Conservation (phyloP, 2,888 invertebrate genomes). For the Blera fallax region DNA sequence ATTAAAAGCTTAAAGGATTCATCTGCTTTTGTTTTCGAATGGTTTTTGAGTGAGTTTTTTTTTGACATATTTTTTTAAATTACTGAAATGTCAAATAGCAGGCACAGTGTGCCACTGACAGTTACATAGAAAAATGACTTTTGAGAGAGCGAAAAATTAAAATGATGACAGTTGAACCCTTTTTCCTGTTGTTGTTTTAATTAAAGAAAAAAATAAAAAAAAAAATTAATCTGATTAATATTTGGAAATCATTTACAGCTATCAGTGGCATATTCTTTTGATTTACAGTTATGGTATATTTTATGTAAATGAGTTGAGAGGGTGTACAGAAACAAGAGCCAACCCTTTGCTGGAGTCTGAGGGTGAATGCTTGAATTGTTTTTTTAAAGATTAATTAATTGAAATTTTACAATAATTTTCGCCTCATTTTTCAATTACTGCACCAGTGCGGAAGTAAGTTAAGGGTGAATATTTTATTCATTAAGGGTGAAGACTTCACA, state of each 20-base stretch:
- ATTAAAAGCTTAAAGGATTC: background rate
- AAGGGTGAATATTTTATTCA: background rate
- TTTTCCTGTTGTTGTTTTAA: slow-evolving; percentile 9
- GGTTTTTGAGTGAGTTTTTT: background rate
- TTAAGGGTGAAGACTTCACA: background rate
- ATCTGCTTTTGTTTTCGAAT: background rate
- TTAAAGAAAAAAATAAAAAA: background rate
- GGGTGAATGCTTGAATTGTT: background rate
- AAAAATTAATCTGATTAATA: slow-evolving; percentile 18
- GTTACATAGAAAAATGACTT: slow-evolving; percentile 15
- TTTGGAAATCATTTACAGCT: slow-evolving; percentile 10
- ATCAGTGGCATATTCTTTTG: background rate
- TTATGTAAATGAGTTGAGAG: background rate
- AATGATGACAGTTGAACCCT: slow-evolving; percentile 18
- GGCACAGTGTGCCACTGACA: slow-evolving; percentile 1
- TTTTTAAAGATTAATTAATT: background rate
- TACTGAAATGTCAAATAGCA: background rate
- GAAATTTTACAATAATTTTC: background rate
- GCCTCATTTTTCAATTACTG: background rate
- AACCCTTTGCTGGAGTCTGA: background rate
- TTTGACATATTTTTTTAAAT: background rate
- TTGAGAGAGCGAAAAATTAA: background rate
- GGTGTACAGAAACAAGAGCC: background rate
- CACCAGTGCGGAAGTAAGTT: background rate
- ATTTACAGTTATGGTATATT: background rate